These are phyloP conservation scores for Elgaria multicarinata DNA, from an alignment of 2,113 vertebrate genomes.

Conservation along the genomic window DNA sequence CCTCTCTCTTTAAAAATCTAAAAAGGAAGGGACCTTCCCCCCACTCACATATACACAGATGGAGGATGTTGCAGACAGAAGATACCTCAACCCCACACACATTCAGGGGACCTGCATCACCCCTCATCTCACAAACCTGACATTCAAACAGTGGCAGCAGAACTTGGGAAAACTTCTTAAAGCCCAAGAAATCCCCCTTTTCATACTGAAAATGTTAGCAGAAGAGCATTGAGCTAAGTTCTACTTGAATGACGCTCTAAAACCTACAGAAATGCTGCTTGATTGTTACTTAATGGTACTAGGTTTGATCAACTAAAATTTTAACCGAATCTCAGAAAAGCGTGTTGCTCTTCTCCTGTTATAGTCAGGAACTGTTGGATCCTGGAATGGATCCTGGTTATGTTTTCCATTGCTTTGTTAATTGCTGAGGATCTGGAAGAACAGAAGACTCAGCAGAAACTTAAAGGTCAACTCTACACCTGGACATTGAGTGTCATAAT, in stretches of 20 bases:
- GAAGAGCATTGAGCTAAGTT: neutral
- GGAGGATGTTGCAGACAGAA: neutral
- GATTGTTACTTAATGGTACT: neutral
- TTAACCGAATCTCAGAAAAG: fast-evolving
- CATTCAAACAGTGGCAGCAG: neutral
- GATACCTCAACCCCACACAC: neutral
- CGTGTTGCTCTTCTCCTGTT: fast-evolving
- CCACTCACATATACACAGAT: neutral
- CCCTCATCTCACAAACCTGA: neutral
- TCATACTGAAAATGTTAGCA: neutral
- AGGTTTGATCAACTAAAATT: fast-evolving
- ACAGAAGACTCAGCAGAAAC: too few species aligned
- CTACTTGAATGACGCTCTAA: neutral
- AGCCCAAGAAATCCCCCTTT: neutral
- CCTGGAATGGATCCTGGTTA: too few species aligned
- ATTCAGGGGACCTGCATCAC: neutral
- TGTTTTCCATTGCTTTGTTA: too few species aligned
- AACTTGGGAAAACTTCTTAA: neutral
- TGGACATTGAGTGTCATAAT: too few species aligned
- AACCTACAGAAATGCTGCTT: fast-evolving
- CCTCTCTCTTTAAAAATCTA: neutral
- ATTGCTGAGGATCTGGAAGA: too few species aligned
- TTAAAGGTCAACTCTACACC: too few species aligned
- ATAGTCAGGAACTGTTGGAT: too few species aligned
- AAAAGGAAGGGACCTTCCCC: neutral